Evolutionary conservation across 2,113 vertebrate species (phyloP), one percentile per base, ranked within the genome.

Genomic region (Petroica traversi): DNA sequence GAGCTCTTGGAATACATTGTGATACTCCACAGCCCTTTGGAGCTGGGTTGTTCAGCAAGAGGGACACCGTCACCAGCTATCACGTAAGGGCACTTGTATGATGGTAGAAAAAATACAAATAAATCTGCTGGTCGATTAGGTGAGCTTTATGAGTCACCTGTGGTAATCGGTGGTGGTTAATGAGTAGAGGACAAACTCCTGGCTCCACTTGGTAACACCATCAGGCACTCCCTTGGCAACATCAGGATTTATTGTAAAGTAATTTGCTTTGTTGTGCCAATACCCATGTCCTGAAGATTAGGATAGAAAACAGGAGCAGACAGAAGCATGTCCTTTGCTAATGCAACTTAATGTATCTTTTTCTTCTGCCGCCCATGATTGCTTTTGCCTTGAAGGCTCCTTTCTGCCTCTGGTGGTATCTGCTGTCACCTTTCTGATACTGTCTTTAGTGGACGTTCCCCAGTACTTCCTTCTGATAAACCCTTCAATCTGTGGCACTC

Each of bases 1-100:
- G 98, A 98, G 28, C 95, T 97, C 72, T 98, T 97, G 28, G 98
- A 98, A 82, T 96, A 97, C 93, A 98, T 98, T 8, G 99, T 99
- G 71, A 97, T 98, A 92, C 92, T 99, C 34, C 98, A 98, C 93
- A 98, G 93, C 81, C 97, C 98, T 46, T 86, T 99, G 93, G 99
- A 99, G 92, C 92, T 99, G 34, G 98, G 99, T 83, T 99, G 99
- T 94, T 97, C 97, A 12, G 98, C 97, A 71, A 96, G 95, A 25
- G 99, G 99, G 89, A 98, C 96, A 16, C 99, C 99, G 28, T 78
- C 98, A 52, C 99, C 99, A 49, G 90, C 95, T 85, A 97, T 99
- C 96, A 98, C 19, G 99, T 99, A 98, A 99, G 98, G 80, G 72
- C 43, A 71, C 64, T 92, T 74, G 49, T 93, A 87, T 92, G 94